Conservation (phyloP, 1,140 invertebrate species). For the Anagrus nilaparvatae region DNA sequence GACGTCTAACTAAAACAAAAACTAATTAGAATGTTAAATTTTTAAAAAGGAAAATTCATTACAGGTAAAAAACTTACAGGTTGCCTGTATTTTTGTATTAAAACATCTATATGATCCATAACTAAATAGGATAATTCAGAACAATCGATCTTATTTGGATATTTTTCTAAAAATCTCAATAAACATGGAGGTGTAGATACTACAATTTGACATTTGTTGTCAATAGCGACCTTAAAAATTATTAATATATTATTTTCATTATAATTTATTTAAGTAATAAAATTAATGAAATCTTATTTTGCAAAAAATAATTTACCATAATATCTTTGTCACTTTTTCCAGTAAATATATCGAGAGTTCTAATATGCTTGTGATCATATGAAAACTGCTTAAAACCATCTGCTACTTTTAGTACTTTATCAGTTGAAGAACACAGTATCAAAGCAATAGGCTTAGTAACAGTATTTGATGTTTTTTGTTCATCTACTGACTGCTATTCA, state of each 20-base stretch:
- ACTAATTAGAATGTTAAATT: no score
- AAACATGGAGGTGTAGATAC: conserved; percentile 35
- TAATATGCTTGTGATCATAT: conserved; percentile 15
- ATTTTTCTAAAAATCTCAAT: conserved; percentile 22
- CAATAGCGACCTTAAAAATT: conserved; percentile 29
- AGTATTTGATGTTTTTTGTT: conserved; percentile 2
- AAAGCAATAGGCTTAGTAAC: conserved; percentile 24
- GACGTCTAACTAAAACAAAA: conserved; percentile 20
- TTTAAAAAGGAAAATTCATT: conserved; percentile 6
- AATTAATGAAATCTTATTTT: no score
- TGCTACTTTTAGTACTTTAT: conserved; percentile 23
- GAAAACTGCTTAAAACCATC: conserved; percentile 22
- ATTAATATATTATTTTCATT: neutral
- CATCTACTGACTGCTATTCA: no score
- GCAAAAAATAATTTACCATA: conserved; percentile 22
- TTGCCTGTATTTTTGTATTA: conserved; percentile 33
- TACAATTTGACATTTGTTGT: conserved; percentile 37
- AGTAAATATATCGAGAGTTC: conserved; percentile 27
- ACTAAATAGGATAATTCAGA: conserved; percentile 28
- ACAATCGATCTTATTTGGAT: conserved; percentile 25
- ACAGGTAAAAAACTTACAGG: conserved; percentile 23
- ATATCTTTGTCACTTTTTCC: conserved; percentile 26
- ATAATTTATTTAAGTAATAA: neutral
- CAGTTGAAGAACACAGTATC: conserved; percentile 31
- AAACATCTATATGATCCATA: conserved; percentile 33